Percentiles rank a stretch among this genome's conserved stretches.
These are phyloP conservation scores for Mallotus villosus DNA, from an alignment of 2,797 vertebrate genomes.

Conservation along the genomic window DNA sequence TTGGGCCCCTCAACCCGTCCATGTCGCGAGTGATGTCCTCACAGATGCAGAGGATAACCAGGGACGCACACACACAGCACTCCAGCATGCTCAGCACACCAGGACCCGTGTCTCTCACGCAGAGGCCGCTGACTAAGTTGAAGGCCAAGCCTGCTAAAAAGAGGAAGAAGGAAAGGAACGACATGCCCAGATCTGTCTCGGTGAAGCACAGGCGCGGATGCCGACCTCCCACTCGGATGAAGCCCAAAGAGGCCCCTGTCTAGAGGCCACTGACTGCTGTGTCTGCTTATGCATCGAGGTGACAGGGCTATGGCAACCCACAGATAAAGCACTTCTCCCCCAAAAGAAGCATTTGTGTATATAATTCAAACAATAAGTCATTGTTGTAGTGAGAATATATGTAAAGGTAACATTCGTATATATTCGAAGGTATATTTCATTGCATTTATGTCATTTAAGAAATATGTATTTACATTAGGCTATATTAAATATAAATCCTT, in stretches of 20 bases:
- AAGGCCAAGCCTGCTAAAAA: background rate
- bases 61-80: background rate
- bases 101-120: background rate
- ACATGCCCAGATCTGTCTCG: background rate
- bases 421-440: no score
- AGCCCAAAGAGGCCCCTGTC: background rate
- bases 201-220: background rate
- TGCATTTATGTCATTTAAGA: no score
- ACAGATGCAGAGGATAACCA: background rate
- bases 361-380: background rate
- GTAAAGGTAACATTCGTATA: no score
- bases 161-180: background rate
- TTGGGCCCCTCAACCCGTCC: background rate
- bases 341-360: background rate
- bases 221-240: background rate
- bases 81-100: background rate
- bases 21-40: background rate
- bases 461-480: no score
- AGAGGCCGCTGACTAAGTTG: background rate
- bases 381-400: background rate
- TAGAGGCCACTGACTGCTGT: background rate
- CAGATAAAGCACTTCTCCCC: background rate
- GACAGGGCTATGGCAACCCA: no score
- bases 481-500: no score
- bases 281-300: background rate